Conservation (phyloP, 2,113 vertebrate genomes). For the Fulica atra region DNA sequence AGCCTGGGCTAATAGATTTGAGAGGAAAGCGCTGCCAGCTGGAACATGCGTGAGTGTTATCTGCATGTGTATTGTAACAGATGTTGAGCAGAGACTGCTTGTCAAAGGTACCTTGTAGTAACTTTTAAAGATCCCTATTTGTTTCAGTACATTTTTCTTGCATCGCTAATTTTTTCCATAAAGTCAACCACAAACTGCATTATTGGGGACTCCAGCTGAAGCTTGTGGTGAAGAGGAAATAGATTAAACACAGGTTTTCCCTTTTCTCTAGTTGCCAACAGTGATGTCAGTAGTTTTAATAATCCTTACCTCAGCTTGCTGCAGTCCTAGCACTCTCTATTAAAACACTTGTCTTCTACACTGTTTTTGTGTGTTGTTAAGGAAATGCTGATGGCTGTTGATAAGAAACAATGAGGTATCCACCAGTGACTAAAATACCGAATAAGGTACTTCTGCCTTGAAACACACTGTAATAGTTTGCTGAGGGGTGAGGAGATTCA, state of each 20-base stretch:
- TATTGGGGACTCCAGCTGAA: slow-evolving; percentile 75
- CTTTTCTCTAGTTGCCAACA: slow-evolving; percentile 74
- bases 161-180: slow-evolving; percentile 74
- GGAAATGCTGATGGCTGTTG: slow-evolving; percentile 72
- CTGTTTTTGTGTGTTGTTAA: slow-evolving; percentile 58
- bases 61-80: slow-evolving; percentile 49
- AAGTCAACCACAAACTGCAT: slow-evolving; percentile 70
- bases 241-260: slow-evolving; percentile 85
- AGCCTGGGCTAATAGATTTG: neutral
- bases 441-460: slow-evolving; percentile 18
- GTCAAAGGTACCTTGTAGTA: slow-evolving; percentile 27
- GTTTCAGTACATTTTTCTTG: slow-evolving; percentile 67
- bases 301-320: slow-evolving; percentile 70
- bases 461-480: neutral
- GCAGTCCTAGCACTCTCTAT: neutral
- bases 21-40: slow-evolving; percentile 20
- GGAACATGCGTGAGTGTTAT: slow-evolving; percentile 4
- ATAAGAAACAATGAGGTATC: slow-evolving; percentile 63
- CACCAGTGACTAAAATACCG: neutral
- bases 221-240: slow-evolving; percentile 75
- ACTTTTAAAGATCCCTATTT: slow-evolving; percentile 59
- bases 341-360: slow-evolving; percentile 27
- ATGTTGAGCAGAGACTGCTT: slow-evolving; percentile 51
- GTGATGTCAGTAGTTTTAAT: slow-evolving; percentile 79
- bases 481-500: neutral